Evolutionary conservation across 2,888 invertebrate species (phyloP).

Genomic region (Luffia ferchaultella): DNA sequence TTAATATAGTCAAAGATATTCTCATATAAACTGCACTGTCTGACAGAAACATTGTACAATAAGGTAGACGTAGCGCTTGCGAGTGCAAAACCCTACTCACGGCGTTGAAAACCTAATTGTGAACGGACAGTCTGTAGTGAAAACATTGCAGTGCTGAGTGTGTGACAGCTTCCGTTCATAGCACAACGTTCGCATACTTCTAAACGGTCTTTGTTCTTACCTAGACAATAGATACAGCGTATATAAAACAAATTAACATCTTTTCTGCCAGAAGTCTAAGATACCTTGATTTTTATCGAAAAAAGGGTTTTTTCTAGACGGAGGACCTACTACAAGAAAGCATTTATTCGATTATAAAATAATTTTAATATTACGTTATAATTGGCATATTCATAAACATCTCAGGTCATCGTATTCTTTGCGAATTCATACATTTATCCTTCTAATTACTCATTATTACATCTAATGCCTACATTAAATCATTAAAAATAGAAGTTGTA

Average conservation of each 20-base stretch:
- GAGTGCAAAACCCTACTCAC: conserved; percentile 51
- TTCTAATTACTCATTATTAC: too few relatives aligned
- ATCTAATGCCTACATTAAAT: too few relatives aligned
- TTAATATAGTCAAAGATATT: neutral
- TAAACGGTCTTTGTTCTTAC: conserved; percentile 61
- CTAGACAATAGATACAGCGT: conserved; percentile 38
- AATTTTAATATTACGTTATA: neutral
- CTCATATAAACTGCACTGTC: neutral
- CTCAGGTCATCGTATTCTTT: too few relatives aligned
- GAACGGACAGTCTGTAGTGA: neutral
- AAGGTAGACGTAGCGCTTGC: conserved; percentile 5
- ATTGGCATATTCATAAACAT: too few relatives aligned
- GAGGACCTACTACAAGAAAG: neutral
- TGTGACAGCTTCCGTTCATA: conserved; percentile 43
- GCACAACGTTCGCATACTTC: conserved; percentile 38
- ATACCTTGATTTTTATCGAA: neutral
- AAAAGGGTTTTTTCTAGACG: neutral
- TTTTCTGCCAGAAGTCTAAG: too few relatives aligned
- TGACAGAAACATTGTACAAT: neutral
- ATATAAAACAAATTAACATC: neutral
- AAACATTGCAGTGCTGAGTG: conserved; percentile 23
- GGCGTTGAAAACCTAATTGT: conserved; percentile 54
- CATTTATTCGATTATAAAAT: neutral
- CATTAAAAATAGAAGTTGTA: too few relatives aligned
- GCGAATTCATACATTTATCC: too few relatives aligned